Evolutionary conservation across 2,888 invertebrate species (phyloP), one percentile per base, ranked within the genome.

Genomic region (Trimorus sp.): DNA sequence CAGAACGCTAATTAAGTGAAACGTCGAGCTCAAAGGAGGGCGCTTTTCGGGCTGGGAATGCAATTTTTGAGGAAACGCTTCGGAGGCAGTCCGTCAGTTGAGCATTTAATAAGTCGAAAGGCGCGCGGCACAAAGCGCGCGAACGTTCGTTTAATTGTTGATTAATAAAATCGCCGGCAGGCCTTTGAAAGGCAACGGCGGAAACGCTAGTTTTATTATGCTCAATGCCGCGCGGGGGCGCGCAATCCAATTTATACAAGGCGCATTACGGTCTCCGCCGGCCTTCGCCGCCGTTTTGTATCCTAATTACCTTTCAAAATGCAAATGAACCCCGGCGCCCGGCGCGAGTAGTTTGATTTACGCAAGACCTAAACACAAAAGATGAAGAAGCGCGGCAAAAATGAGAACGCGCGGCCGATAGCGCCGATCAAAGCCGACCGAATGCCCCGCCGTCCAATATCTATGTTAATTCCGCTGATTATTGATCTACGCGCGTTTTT

Each of bases 251-350:
- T 80, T 65, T 75, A 70, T 59, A 70, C 70, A 65, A 65, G 54
- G 48, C 42, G 71, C 73, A 76, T 71, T 76, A 71, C 62, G 60
- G 58, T 66, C 59, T 48, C 42, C 36, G 81, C 65, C 65, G 71
- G 65, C 77, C 68, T 81, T 76, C 62, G 66, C 75, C 62, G 66
- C 38, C 71, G 62, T 77, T 77, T 77, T 60, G 78, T 82, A 69
- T 82, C 78, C 78, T 82, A 82, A 82, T 82, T 82, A 78, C 82
- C 63, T 65, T 78, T 78, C 78, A 82, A 82, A 82, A 82, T 79
- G 82, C 77, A 79, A 79, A 82, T 79, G 54, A 70, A 26, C 58
- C 45, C 42, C 49, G n/a, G 59, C 66, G 14, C 15, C 56, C 40
- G 56, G 48, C 38, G 53, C 36, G 42, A 75, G 26, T 26, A 26